phyloP scores from a whole-genome alignment of 1,140 invertebrate species.

The Ceratosolen solmsi region DNA sequence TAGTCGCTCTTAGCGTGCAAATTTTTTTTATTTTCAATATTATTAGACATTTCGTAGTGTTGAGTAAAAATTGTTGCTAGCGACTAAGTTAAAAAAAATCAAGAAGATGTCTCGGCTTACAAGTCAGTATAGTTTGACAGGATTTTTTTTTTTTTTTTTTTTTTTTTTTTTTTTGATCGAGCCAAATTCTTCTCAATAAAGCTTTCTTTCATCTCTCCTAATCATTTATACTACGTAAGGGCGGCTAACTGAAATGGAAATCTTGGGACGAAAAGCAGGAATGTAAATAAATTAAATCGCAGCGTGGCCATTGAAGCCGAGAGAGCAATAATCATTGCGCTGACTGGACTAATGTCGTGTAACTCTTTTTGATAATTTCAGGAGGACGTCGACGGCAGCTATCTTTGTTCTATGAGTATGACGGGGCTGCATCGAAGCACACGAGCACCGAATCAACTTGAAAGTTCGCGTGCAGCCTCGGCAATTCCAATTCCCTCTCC shows the following conservation, averaged over 20 bases:
- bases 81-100: too few species aligned
- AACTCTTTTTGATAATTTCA: conserved; percentile 29
- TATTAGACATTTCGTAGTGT: too few species aligned
- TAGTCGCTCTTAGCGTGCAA: too few species aligned
- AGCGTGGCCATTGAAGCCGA: neutral
- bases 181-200: too few species aligned
- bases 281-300: conserved; percentile 19
- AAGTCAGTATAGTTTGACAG: too few species aligned
- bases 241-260: neutral
- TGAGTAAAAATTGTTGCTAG: too few species aligned
- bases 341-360: neutral
- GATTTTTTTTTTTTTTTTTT: too few species aligned
- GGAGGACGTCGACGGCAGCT: neutral
- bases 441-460: conserved; percentile 3
- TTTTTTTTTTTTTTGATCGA: too few species aligned
- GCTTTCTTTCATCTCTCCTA: too few species aligned
- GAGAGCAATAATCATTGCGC: neutral
- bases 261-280: neutral
- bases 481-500: neutral
- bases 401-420: neutral
- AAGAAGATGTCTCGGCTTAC: too few species aligned
- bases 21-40: too few species aligned
- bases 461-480: conserved; percentile 14
- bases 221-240: too few species aligned
- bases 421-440: neutral